Conservation (phyloP, 2,113 vertebrate species). For the Pontoporia blainvillei region DNA sequence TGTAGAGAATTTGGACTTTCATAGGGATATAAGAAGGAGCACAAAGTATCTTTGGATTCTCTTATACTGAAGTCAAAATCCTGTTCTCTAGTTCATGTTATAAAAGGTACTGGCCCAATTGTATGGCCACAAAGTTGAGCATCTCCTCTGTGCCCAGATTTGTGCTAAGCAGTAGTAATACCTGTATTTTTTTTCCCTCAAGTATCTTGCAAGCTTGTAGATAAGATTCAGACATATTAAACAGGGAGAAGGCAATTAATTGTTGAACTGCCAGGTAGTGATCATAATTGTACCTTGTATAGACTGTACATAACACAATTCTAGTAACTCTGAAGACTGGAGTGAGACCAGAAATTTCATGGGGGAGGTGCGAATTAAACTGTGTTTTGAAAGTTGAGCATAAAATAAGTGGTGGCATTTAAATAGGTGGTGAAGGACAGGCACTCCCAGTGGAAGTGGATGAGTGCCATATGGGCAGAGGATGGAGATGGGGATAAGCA, state of each 20-base stretch:
- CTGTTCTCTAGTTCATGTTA: neutral
- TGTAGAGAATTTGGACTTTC: neutral
- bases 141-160: neutral
- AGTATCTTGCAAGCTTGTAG: neutral
- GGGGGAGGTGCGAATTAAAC: neutral
- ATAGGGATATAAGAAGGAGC: neutral
- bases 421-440: neutral
- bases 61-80: neutral
- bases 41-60: neutral
- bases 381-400: neutral
- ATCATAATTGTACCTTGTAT: neutral
- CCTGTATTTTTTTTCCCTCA: neutral
- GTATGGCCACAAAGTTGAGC: neutral
- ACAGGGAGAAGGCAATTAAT: neutral
- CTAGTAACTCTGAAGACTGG: neutral
- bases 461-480: neutral
- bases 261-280: neutral
- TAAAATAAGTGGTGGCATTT: neutral
- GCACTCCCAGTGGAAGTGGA: neutral
- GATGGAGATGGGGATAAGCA: neutral
- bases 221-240: neutral
- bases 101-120: neutral
- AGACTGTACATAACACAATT: neutral
- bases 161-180: neutral
- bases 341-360: neutral